Conservation (phyloP, 2,888 invertebrate species). For the Caenorhabditis becei region DNA sequence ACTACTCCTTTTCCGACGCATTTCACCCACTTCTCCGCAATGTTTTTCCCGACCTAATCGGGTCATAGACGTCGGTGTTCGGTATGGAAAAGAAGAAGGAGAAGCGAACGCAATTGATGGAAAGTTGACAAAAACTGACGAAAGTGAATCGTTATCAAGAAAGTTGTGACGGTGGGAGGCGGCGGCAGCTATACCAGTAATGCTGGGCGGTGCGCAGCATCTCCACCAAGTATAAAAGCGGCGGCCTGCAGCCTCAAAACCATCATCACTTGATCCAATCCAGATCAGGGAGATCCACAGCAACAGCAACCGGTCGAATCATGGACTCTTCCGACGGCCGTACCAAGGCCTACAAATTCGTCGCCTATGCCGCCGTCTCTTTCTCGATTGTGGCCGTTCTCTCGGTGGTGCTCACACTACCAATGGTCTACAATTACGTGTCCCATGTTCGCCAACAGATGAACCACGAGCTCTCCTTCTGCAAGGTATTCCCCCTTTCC, state of each 20-base stretch:
- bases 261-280: constrained; percentile 64
- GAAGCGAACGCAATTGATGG: constrained; percentile 48
- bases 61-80: constrained; percentile 17
- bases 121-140: constrained; percentile 60
- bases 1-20: constrained; percentile 3
- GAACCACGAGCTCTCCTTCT: constrained; percentile 70
- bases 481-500: constrained; percentile 60
- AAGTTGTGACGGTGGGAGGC: constrained; percentile 34
- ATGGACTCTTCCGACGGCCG: constrained; percentile 69
- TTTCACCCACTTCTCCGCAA: constrained; percentile 28
- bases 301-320: constrained; percentile 40
- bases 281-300: constrained; percentile 54
- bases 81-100: not conserved
- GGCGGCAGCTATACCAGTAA: constrained; percentile 34
- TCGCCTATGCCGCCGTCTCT: constrained; percentile 75
- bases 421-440: constrained; percentile 75
- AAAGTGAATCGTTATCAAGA: constrained; percentile 59
- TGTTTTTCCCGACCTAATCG: constrained; percentile 30
- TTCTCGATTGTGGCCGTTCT: constrained; percentile 76
- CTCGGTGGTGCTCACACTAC: constrained; percentile 73
- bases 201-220: constrained; percentile 23
- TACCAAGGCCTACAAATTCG: constrained; percentile 76
- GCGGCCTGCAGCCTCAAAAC: constrained; percentile 29
- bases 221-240: constrained; percentile 36
- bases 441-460: constrained; percentile 70